Percentiles rank a stretch among this genome's conserved stretches.
These are phyloP conservation scores for Ctenomys sociabilis DNA, from an alignment of 2,113 vertebrate genomes.

Conservation along the genomic window DNA sequence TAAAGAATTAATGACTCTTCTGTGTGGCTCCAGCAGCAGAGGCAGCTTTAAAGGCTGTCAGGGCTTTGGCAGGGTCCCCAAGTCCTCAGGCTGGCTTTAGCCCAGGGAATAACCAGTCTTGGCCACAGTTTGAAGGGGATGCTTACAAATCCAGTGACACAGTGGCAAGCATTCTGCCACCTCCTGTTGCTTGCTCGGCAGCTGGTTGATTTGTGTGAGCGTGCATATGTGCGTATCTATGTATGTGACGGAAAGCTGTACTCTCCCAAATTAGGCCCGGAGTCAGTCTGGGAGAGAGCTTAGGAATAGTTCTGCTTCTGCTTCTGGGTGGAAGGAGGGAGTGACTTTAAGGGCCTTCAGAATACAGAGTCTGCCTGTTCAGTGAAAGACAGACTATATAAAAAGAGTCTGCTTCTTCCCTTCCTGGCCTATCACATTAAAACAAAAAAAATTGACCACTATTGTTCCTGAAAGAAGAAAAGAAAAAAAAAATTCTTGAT, in stretches of 20 bases:
- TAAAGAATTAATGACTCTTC: constrained; percentile 71
- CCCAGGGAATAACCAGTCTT: constrained; percentile 73
- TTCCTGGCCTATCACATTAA: background rate
- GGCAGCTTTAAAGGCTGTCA: constrained; percentile 53
- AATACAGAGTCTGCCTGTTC: background rate
- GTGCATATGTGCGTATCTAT: constrained; percentile 11
- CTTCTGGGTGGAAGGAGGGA: constrained; percentile 13
- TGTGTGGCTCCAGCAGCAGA: constrained; percentile 68
- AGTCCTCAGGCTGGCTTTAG: constrained; percentile 66
- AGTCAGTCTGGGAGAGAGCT: constrained; percentile 39
- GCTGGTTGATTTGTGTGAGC: constrained; percentile 62
- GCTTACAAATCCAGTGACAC: constrained; percentile 60
- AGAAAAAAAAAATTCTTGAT: constrained; percentile 77
- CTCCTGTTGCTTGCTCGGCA: constrained; percentile 77
- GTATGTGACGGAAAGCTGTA: constrained; percentile 54
- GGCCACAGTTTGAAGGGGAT: constrained; percentile 50
- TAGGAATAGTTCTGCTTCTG: background rate
- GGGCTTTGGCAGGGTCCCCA: constrained; percentile 70
- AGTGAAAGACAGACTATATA: background rate
- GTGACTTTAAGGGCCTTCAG: background rate
- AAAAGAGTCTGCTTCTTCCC: no score
- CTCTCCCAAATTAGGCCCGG: constrained; percentile 6
- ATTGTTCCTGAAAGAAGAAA: constrained; percentile 79
- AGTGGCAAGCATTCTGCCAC: constrained; percentile 69
- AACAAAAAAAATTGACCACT: constrained; percentile 44